These are phyloP conservation scores for Sebastes minor DNA, from an alignment of 2,797 vertebrate genomes.

Conservation along the genomic window DNA sequence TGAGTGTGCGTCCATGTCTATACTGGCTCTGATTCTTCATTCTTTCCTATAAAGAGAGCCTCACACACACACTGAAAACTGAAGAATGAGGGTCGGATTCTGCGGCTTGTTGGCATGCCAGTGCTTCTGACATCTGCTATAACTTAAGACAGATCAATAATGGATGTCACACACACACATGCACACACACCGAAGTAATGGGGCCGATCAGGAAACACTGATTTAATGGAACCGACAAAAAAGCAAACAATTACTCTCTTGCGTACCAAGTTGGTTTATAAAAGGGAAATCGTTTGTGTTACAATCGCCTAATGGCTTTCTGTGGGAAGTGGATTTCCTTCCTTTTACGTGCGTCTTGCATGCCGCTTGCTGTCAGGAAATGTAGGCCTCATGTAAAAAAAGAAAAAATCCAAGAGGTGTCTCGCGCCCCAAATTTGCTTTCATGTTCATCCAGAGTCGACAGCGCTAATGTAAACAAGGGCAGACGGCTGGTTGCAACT, in stretches of 20 bases:
- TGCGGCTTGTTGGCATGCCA: slow-evolving; percentile 25
- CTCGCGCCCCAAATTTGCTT: slow-evolving; percentile 7
- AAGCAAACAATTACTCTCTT: neutral
- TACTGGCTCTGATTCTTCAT: slow-evolving; percentile 42
- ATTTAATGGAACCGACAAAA: neutral
- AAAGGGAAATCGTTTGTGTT: neutral
- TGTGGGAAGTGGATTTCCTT: slow-evolving; percentile 57
- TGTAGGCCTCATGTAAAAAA: neutral
- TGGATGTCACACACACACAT: slow-evolving; percentile 23
- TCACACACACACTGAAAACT: slow-evolving; percentile 33
- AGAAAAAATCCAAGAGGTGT: neutral
- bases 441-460: slow-evolving; percentile 27
- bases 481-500: neutral
- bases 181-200: neutral
- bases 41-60: slow-evolving; percentile 57
- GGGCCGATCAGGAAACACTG: neutral
- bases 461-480: slow-evolving; percentile 20
- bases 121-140: slow-evolving; percentile 60
- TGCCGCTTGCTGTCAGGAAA: slow-evolving; percentile 28
- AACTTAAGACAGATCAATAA: slow-evolving; percentile 64
- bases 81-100: slow-evolving; percentile 38
- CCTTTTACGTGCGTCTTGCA: slow-evolving; percentile 7
- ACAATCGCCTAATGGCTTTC: slow-evolving; percentile 25
- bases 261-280: neutral
- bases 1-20: slow-evolving; percentile 38